A percentile compares a stretch with the other conserved stretches of the same genome.
Evolutionary conservation across 2,113 vertebrate genomes (phyloP).

Genomic region (Prionailurus bengalensis): DNA sequence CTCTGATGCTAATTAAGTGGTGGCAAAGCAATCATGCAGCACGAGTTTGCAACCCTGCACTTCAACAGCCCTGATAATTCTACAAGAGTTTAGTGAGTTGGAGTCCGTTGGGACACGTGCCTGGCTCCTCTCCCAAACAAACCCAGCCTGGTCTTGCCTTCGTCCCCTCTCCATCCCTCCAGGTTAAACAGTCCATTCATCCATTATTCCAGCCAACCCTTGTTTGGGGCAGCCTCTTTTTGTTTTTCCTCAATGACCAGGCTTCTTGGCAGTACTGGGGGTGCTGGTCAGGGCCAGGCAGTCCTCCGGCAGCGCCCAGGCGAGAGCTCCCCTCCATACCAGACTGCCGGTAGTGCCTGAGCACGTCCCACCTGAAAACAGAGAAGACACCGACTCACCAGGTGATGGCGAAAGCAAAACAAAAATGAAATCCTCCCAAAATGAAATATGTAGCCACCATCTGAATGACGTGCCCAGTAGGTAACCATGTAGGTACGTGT

Average conservation of each 20-base stretch:
- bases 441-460: no score
- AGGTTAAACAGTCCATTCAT: not conserved
- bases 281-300: not conserved
- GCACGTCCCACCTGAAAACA: not conserved
- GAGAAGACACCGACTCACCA: not conserved
- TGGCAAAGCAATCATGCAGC: not conserved
- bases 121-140: not conserved
- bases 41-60: not conserved
- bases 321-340: not conserved
- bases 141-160: not conserved
- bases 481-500: no score
- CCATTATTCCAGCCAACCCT: not conserved
- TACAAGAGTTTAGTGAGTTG: fast-evolving
- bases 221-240: not conserved
- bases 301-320: not conserved
- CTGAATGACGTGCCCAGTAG: not conserved
- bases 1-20: not conserved
- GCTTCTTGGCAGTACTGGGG: not conserved
- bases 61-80: no score
- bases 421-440: not conserved
- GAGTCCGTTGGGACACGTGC: fast-evolving
- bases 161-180: not conserved
- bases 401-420: not conserved
- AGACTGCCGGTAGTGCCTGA: not conserved
- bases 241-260: not conserved